Evolutionary conservation across 2,888 invertebrate genomes (phyloP).

Genomic region (Acanthosepion esculentum): DNA sequence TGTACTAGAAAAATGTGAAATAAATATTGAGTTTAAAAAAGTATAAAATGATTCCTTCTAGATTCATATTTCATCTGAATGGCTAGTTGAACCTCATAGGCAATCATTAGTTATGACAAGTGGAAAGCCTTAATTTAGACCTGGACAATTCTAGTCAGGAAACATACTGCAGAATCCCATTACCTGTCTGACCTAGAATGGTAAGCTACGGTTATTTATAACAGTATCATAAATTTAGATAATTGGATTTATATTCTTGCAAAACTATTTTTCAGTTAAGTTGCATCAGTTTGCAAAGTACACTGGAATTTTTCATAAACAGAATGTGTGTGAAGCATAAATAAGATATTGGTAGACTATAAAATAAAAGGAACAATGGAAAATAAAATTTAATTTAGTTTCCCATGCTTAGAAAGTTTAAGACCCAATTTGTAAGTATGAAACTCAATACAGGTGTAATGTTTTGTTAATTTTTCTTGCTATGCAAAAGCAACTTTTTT

Average conservation of each 20-base stretch:
- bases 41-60: not conserved
- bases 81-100: not conserved
- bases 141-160: not conserved
- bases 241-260: no score
- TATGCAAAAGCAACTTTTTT: no score
- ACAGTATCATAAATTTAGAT: not conserved
- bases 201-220: not conserved
- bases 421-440: no score
- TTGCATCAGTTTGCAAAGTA: not conserved
- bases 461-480: no score
- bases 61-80: not conserved
- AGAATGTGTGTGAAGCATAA: not conserved
- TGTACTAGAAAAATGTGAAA: not conserved
- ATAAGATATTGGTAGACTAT: not conserved
- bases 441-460: no score
- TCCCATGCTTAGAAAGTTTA: no score
- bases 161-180: not conserved
- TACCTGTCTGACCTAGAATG: not conserved
- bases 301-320: not conserved
- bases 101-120: not conserved
- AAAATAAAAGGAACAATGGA: not conserved
- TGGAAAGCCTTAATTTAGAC: not conserved
- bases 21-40: not conserved
- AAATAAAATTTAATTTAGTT: no score
- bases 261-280: not conserved